A percentile compares a stretch with the other conserved stretches of the same genome.
phyloP scores from a whole-genome alignment of 2,113 vertebrate species.

The Tretioscincus oriximinensis region DNA sequence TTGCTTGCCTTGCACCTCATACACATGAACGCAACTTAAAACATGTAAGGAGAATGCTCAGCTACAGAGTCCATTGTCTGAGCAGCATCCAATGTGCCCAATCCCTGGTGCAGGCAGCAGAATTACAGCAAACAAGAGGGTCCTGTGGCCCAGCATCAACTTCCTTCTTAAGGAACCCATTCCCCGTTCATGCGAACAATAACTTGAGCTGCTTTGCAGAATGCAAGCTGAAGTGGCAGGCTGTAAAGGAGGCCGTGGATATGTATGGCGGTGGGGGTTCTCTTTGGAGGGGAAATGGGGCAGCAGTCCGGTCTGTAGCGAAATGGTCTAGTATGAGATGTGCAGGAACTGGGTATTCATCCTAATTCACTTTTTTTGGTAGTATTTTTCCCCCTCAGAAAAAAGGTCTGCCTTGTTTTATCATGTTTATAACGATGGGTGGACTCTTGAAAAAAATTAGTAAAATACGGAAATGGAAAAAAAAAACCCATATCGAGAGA shows the following conservation, averaged over 20 bases:
- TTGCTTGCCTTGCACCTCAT: not conserved
- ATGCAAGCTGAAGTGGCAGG: not conserved
- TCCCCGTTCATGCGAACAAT: not conserved
- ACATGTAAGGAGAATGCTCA: not conserved
- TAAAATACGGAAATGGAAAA: constrained; percentile 12
- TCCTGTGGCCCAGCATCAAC: not conserved
- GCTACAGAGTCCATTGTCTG: not conserved
- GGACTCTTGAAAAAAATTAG: constrained; percentile 3
- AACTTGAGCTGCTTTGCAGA: not conserved
- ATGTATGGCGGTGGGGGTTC: not conserved
- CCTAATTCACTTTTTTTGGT: constrained; percentile 2
- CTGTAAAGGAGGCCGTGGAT: not conserved
- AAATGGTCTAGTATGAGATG: constrained; percentile 2
- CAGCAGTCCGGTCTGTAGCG: not conserved
- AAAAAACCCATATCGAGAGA: not conserved
- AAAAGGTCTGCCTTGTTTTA: constrained; percentile 7
- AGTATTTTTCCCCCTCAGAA: not conserved
- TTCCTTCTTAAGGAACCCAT: not conserved
- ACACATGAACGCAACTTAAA: no score
- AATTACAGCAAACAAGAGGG: not conserved
- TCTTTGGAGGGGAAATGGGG: not conserved
- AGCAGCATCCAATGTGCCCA: not conserved
- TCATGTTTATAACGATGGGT: not conserved
- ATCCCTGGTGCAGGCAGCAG: not conserved
- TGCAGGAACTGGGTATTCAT: not conserved